Conservation (phyloP, 2,888 invertebrate genomes). For the Margaritifera margaritifera region DNA sequence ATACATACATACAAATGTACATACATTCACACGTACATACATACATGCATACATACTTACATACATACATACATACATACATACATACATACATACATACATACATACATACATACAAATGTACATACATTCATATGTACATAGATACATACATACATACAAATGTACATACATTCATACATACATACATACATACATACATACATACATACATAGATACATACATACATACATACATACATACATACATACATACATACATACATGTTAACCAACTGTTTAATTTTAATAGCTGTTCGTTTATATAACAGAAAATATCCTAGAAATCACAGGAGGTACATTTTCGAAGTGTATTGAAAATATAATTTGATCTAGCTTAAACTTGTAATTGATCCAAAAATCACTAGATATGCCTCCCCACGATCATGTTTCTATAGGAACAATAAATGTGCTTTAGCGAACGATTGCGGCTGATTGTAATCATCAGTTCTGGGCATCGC, state of each 20-base stretch:
- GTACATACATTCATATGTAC: no score
- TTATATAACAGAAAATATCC: no score
- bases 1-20: constrained; percentile 16
- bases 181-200: constrained; percentile 8
- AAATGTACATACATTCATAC: constrained; percentile 9
- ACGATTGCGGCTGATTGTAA: no score
- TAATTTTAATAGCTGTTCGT: no score
- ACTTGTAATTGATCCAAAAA: not conserved
- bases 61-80: constrained; percentile 8
- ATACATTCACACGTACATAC: not conserved
- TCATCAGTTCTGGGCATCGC: no score
- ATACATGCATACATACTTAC: constrained; percentile 1
- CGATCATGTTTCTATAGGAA: no score
- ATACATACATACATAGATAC: constrained; percentile 16
- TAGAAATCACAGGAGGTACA: no score
- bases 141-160: constrained; percentile 10
- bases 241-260: not conserved
- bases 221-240: constrained; percentile 15
- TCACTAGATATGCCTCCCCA: no score
- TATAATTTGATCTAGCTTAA: not conserved
- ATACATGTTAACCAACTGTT: no score
- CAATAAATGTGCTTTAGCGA: no score
- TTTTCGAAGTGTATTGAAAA: not conserved
- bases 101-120: no score
- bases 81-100: not conserved